Percentiles rank a stretch among this genome's conserved stretches.
Conservation (phyloP, 2,113 vertebrate species). For the Nothoprocta pentlandii region DNA sequence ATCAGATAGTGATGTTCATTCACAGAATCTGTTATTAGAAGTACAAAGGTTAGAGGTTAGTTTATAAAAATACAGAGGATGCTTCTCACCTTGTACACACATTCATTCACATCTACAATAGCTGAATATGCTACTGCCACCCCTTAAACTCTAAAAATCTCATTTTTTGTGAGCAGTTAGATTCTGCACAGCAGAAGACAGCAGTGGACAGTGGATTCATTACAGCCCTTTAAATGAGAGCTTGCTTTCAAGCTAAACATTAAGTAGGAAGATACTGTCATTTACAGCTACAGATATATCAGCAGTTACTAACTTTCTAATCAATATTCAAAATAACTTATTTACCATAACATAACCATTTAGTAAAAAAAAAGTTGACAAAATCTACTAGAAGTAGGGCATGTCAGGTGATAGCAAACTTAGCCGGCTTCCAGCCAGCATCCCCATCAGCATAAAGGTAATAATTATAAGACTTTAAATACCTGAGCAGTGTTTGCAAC, state of each 20-base stretch:
- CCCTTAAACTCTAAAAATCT: not conserved
- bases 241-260: not conserved
- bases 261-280: not conserved
- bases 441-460: not conserved
- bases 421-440: not conserved
- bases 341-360: constrained; percentile 12
- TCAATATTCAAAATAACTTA: constrained; percentile 1
- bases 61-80: not conserved
- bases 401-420: not conserved
- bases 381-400: not conserved
- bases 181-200: not conserved
- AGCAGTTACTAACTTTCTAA: not conserved
- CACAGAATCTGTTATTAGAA: not conserved
- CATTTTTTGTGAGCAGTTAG: not conserved
- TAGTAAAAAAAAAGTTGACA: not conserved
- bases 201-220: not conserved
- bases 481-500: constrained; percentile 47
- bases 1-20: not conserved
- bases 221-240: not conserved
- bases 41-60: not conserved
- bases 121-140: not conserved
- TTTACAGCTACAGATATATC: not conserved
- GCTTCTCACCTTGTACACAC: not conserved
- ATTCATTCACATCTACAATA: not conserved
- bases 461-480: not conserved